phyloP scores from a whole-genome alignment of 2,113 vertebrate species.

The Chrysochloris asiatica region DNA sequence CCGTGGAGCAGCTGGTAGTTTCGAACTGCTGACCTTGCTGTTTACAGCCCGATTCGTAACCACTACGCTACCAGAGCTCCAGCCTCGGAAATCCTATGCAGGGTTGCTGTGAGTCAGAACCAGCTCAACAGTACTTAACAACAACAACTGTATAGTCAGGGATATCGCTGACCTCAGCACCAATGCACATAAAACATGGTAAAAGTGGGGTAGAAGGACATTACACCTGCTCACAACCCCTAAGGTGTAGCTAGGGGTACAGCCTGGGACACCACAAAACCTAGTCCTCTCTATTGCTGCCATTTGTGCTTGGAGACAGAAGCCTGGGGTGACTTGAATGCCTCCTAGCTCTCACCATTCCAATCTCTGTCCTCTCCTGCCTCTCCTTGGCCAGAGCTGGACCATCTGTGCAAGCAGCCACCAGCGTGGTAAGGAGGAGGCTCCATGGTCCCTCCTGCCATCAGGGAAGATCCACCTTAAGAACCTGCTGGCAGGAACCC shows the following conservation, averaged over 20 bases:
- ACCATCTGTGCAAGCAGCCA: not conserved
- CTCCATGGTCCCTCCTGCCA: too few species aligned
- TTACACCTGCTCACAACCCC: not conserved
- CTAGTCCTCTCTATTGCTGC: not conserved
- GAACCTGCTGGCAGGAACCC: not conserved
- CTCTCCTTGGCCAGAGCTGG: not conserved
- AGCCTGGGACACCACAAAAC: not conserved
- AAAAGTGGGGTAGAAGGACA: not conserved
- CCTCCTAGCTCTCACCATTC: not conserved
- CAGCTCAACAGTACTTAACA: too few species aligned
- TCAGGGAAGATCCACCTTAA: not conserved
- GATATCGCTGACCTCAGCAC: too few species aligned
- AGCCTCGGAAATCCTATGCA: too few species aligned
- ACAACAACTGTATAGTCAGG: too few species aligned
- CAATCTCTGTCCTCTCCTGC: too few species aligned
- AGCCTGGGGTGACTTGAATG: fast-evolving
- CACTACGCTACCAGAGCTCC: too few species aligned
- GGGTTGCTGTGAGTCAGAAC: too few species aligned
- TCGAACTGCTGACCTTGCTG: too few species aligned
- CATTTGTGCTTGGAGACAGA: not conserved
- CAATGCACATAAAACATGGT: not conserved
- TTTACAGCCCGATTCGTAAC: too few species aligned
- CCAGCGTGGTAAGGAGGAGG: too few species aligned
- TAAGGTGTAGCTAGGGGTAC: not conserved
- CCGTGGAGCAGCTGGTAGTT: too few species aligned